Base-by-base conservation (phyloP, 2,888 invertebrate genomes). In the Ochropacha duplaris region DNA sequence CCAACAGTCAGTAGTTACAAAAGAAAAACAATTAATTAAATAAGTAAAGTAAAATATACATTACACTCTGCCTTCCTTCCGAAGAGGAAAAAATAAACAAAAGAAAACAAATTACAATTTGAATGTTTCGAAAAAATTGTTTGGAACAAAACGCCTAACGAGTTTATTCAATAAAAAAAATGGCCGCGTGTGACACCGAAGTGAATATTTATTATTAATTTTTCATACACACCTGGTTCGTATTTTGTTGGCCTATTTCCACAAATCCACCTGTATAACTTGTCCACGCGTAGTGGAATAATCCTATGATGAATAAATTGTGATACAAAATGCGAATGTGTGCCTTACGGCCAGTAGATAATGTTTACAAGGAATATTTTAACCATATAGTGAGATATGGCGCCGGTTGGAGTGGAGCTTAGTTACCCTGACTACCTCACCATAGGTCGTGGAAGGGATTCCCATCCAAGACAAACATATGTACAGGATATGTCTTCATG, bases 81-180 rank as follows among this genome's bases (percentile, higher is more conserved):
- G 58, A 62, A 65, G 64, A 68, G 65, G 34, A 55, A 59, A 64
- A 68, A 66, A 66, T 61, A 69, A 49, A 52, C 44, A 64, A 66
- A 67, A 70, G 72, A 70, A 73, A 73, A 66, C 66, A 72, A 31
- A 73, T 74, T 69, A 62, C 66, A 69, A 71, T 70, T 72, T 60
- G 60, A 71, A 64, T 62, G 60, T 65, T 68, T 62, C 22, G 56
- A 67, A 73, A 71, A 71, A 66, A 65, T 49, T 70, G 64, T 71
- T 71, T 62, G 59, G 56, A 66, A 74, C 65, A 69, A 66, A 52
- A 71, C 62, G 64, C 62, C 64, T 67, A 71, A 74, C 67, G 71
- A 71, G 74, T 70, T 74, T 70, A 36, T 28, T 57, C 31, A 52
- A 52, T 52, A 52, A 4, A 24, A 28, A 52, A 28, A 31, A 52